phyloP scores from a whole-genome alignment of 2,888 invertebrate species.

The Andrena dorsata region DNA sequence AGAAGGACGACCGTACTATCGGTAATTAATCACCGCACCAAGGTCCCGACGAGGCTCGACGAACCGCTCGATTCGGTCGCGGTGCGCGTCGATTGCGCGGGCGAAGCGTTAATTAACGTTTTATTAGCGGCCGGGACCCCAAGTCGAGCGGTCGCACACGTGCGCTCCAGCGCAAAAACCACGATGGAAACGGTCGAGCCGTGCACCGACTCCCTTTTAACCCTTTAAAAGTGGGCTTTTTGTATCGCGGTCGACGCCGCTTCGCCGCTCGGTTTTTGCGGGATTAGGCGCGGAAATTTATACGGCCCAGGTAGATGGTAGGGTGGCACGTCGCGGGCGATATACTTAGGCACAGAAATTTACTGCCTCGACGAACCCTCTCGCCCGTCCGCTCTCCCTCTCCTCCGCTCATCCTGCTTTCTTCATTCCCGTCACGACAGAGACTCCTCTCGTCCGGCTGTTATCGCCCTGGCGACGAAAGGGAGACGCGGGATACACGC shows the following conservation, averaged over 20 bases:
- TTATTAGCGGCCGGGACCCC: slow-evolving; percentile 66
- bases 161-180: slow-evolving; percentile 7
- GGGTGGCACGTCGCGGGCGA: slow-evolving; percentile 18
- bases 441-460: background rate
- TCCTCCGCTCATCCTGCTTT: slow-evolving; percentile 11
- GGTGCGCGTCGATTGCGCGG: slow-evolving; percentile 11
- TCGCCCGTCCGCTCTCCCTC: background rate
- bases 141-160: background rate
- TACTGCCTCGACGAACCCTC: slow-evolving; percentile 11
- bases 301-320: background rate
- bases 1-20: slow-evolving; percentile 15
- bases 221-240: slow-evolving; percentile 40
- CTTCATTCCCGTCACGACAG: slow-evolving; percentile 8
- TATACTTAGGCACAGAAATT: slow-evolving; percentile 30
- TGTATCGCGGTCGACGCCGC: slow-evolving; percentile 31
- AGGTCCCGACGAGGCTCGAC: slow-evolving; percentile 40
- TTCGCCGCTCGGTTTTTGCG: slow-evolving; percentile 35
- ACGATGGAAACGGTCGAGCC: background rate
- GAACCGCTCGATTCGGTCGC: slow-evolving; percentile 32
- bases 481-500: background rate
- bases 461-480: background rate
- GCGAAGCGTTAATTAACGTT: slow-evolving; percentile 74
- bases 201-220: slow-evolving; percentile 32
- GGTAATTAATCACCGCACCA: slow-evolving; percentile 63
- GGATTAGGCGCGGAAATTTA: slow-evolving; percentile 43